These are phyloP conservation scores for Nephila pilipes DNA, from an alignment of 1,140 invertebrate genomes.

Conservation along the genomic window DNA sequence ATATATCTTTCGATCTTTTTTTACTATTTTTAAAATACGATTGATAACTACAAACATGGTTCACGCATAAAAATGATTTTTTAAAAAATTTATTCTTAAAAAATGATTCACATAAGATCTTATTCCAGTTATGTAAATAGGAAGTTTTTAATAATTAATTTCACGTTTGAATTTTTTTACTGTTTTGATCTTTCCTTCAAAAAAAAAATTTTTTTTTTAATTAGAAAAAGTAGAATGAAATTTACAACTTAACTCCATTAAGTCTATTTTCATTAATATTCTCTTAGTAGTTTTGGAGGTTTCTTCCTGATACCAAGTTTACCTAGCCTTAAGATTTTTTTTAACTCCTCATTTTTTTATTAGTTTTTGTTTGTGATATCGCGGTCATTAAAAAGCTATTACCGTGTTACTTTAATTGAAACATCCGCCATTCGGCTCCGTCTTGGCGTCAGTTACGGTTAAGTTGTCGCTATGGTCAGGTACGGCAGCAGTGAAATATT, in stretches of 20 bases:
- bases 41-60: no score
- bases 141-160: no score
- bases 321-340: background rate
- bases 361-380: background rate
- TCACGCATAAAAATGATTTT: no score
- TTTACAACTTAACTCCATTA: constrained; percentile 9
- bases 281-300: background rate
- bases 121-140: no score
- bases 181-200: no score
- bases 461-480: background rate
- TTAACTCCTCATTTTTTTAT: background rate
- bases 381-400: background rate
- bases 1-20: no score
- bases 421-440: constrained; percentile 5
- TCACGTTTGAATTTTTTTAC: no score
- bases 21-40: no score
- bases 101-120: no score
- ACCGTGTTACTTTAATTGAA: background rate
- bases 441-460: background rate
- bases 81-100: no score
- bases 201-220: no score
- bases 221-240: background rate
- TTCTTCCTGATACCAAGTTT: background rate
- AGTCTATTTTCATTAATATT: background rate
- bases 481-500: background rate